Evolutionary conservation across 1,140 invertebrate species (phyloP).

Genomic region (Tetragnatha versicolor): DNA sequence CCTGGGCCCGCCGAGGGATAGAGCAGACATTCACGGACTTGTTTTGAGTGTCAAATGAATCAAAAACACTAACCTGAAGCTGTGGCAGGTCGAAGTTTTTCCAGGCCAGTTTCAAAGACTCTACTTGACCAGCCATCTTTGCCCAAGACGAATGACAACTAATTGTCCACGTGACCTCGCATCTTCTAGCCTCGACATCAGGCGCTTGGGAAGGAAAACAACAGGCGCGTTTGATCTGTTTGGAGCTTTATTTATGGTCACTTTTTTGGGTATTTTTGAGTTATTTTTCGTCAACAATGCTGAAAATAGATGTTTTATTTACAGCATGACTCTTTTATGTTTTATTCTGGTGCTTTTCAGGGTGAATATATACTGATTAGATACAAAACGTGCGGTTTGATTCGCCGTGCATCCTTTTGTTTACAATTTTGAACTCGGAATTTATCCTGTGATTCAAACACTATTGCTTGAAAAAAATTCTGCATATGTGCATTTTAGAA

Average conservation of each 20-base stretch:
- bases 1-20: not conserved
- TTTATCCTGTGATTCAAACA: no score
- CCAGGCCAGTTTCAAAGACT: constrained; percentile 67
- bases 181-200: constrained; percentile 51
- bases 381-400: no score
- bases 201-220: constrained; percentile 13
- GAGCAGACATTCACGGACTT: constrained; percentile 24
- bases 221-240: not conserved
- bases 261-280: not conserved
- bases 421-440: no score
- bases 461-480: no score
- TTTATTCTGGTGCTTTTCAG: no score
- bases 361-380: no score
- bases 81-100: constrained; percentile 67
- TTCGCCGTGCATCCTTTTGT: no score
- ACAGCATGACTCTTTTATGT: no score
- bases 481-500: no score
- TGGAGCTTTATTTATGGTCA: not conserved
- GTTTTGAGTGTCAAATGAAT: not conserved
- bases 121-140: constrained; percentile 67
- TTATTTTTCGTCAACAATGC: not conserved
- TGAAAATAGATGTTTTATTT: no score
- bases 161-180: constrained; percentile 65
- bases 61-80: constrained; percentile 63
- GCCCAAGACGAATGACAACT: constrained; percentile 63